Evolutionary conservation across 2,113 vertebrate genomes (phyloP).

Genomic region (Alligator mississippiensis): DNA sequence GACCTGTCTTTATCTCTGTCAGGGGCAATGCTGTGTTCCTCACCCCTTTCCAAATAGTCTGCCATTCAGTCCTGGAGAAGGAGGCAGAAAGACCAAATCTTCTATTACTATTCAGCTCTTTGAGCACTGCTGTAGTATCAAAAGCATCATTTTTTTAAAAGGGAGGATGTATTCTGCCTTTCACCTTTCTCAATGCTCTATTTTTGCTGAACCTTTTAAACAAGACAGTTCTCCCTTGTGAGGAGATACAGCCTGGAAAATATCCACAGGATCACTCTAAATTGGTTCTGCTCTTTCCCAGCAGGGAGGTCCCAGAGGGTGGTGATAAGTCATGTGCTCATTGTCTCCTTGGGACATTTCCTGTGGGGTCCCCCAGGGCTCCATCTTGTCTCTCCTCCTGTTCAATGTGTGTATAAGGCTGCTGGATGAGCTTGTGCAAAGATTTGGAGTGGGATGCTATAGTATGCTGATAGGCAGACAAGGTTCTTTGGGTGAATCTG

Average conservation of each 20-base stretch:
- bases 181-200: not conserved
- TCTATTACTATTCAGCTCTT: not conserved
- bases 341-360: not conserved
- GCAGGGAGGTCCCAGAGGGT: too few relatives aligned
- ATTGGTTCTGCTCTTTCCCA: too few relatives aligned
- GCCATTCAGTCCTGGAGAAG: not conserved
- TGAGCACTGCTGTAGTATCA: not conserved
- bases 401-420: not conserved
- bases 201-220: slow-evolving; percentile 5
- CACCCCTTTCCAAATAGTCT: not conserved
- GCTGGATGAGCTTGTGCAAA: too few relatives aligned
- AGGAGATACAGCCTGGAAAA: not conserved
- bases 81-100: not conserved
- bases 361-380: not conserved
- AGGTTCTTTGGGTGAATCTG: too few relatives aligned
- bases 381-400: not conserved
- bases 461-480: too few relatives aligned
- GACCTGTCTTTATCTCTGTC: not conserved
- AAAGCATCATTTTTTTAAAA: not conserved
- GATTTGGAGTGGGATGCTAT: too few relatives aligned
- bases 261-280: not conserved
- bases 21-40: not conserved
- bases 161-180: not conserved
- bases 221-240: not conserved
- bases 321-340: too few relatives aligned